A percentile compares a stretch with the other conserved stretches of the same genome.
Conservation (phyloP, 2,113 vertebrate genomes). For the Galemys pyrenaicus region DNA sequence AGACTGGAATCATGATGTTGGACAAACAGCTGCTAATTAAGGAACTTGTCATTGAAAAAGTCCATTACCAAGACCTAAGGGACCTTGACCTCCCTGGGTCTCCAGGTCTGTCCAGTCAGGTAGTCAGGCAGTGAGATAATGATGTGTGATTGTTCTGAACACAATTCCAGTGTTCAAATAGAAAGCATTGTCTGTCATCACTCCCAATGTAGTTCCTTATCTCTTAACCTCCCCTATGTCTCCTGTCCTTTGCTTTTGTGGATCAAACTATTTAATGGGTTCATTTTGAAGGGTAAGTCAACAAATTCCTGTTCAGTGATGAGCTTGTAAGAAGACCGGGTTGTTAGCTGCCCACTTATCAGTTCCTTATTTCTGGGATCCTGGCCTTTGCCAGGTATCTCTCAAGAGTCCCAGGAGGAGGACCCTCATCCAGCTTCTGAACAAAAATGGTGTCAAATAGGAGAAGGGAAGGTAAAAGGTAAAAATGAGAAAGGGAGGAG, state of each 20-base stretch:
- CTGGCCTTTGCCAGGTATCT: background rate
- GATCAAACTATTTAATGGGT: background rate
- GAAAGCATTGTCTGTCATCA: background rate
- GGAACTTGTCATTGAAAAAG: background rate
- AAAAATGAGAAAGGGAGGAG: background rate
- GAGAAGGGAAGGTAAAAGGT: background rate
- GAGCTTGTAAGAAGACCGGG: background rate
- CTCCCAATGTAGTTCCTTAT: background rate
- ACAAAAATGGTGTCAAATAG: slow-evolving; percentile 2
- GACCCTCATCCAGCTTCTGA: background rate
- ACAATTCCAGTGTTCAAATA: background rate
- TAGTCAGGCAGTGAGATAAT: background rate
- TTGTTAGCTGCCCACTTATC: background rate
- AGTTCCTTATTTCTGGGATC: background rate
- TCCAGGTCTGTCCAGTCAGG: background rate
- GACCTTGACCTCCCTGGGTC: background rate
- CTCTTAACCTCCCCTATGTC: background rate
- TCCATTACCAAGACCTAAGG: background rate
- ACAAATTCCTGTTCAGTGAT: slow-evolving; percentile 41
- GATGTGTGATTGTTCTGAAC: background rate
- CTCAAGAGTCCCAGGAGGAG: background rate
- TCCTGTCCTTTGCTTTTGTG: background rate
- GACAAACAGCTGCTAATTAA: background rate
- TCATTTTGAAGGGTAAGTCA: slow-evolving; percentile 40
- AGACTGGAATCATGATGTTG: background rate